Evolutionary conservation across 2,888 invertebrate species (phyloP), one percentile per base, ranked within the genome.

Genomic region (Stramonita haemastoma): DNA sequence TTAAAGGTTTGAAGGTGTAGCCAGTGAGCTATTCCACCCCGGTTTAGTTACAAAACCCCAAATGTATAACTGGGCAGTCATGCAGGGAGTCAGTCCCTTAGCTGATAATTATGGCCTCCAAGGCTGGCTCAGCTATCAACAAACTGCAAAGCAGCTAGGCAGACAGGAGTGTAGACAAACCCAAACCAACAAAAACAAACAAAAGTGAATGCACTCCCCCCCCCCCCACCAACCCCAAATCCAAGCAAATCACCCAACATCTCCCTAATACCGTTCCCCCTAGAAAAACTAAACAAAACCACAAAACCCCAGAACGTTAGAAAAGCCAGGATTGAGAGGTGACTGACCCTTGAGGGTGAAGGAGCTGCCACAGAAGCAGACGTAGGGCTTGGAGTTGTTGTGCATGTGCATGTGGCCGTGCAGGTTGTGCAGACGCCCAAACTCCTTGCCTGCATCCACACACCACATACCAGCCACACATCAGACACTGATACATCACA

Each of bases 331-430:
- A 8, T 73, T 5, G n/a, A 26, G 73, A n/a, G n/a, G 73, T 46
- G 34, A 86, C 73, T 92, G 93, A 94, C 96, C 96, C 95, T 95
- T 96, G 11, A 96, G 93, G 22, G 96, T 96, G 91, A 96, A 96
- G 5, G 96, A 95, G 88, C 95, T 95, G 29, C 95, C 95, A 93
- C 96, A 96, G 89, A 95, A 94, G 89, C 96, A 96, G 46, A 94
- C 92, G 90, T 95, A 95, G 22, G 96, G 96, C 91, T 96, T 96
- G 81, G 93, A 93, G 87, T 96, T 94, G 79, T 94, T 94, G 92
- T 96, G 96, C 92, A 96, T 95, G 81, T 96, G 95, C 94, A 96
- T 95, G 91, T 96, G 96, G 26, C 96, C 96, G 88, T 96, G 95
- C 0, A 96, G 93, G 90, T 96, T 96, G 90, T 96, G 96, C 15